Base-by-base conservation (phyloP, 2,888 invertebrate species). In the Lepetodrilus schrolli region DNA sequence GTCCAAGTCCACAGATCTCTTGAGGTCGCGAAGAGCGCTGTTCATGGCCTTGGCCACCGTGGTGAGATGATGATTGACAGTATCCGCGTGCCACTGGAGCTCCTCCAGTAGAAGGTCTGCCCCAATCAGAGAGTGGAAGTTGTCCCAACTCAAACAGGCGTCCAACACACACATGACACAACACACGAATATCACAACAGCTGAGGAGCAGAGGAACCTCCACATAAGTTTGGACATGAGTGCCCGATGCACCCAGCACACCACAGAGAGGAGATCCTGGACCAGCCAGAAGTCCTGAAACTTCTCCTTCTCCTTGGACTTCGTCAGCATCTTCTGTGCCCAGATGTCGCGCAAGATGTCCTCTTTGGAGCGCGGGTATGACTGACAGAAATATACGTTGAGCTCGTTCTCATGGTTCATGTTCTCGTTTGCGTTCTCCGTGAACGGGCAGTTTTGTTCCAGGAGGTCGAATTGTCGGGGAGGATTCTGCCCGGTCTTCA, bases 271-370 rank as follows among this genome's bases (percentile, higher is more conserved):
- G 13, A 58, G 26, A 10, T 73, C 66, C 34, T 49, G 36, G 50
- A 72, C 72, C 1, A 50, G 10, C 36, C 43, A 23, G n/a, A 37
- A 36, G n/a, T 66, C 51, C 30, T 20, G 17, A 20, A 69, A 13
- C 30, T 68, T 43, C 17, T 66, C 69, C 4, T 66, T 50, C 5
- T 74, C 73, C 50, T 80, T 78, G 8, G 82, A 80, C 49, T 80
- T 80, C 50, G 80, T 76, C 36, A 74, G 74, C 76, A 82, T 83
- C 75, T 83, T 85, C 66, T 86, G 82, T 5, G 80, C 79, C 81
- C 82, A 86, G 68, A 87, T 82, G 70, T 85, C 84, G 10, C 79
- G 82, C 58, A 87, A 76, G 71, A 87, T 85, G 66, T 86, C 84
- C 58, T 86, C 84, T 70, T 83, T 83, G 4, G 82, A 77, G 66